Evolutionary conservation across 2,113 vertebrate species (phyloP), one percentile per base, ranked within the genome.

Genomic region (Philantomba maxwellii): DNA sequence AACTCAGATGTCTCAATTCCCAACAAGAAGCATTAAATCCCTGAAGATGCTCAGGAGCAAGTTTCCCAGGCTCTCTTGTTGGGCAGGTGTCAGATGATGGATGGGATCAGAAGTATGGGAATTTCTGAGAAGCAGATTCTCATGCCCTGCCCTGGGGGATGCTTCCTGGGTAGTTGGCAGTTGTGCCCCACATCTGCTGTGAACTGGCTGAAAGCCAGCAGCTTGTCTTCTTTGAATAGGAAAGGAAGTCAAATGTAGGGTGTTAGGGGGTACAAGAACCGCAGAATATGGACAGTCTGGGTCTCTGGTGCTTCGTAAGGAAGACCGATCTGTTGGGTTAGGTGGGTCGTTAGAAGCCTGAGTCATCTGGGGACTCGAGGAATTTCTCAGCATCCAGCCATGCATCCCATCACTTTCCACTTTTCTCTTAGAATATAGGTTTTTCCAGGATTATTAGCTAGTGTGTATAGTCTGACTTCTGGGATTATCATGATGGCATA

Each of bases 81-180:
- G 77, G 91, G 49, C 75, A 91, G 82, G 62, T 94, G 87, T 86
- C 84, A 88, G 73, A 60, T 87, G 62, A 84, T 7, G 70, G 92
- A 91, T 80, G 55, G 75, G n/a, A 75, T 70, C 51, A 45, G 12
- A 33, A 84, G 23, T 43, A 82, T 97, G 96, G 85, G 96, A 97
- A 96, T 97, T 47, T 92, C 51, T 94, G 47, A 88, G 95, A 96
- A 64, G n/a, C 47, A 6, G 75, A 45, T 97, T 98, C 97, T 98
- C 98, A 97, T 66, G 88, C 85, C 58, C 57, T 62, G 66, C 66
- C 85, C 58, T 88, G 58, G 64, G 49, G 53, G 57, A 80, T 55
- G 60, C 77, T 95, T 97, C 92, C 85, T 93, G 92, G 21, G 70
- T 82, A 91, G 92, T 80, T 97, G 95, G 95, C 6, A 6, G 96